A percentile compares a stretch with the other conserved stretches of the same genome.
phyloP scores from a whole-genome alignment of 2,113 vertebrate species.

The Alexandromys fortis region DNA sequence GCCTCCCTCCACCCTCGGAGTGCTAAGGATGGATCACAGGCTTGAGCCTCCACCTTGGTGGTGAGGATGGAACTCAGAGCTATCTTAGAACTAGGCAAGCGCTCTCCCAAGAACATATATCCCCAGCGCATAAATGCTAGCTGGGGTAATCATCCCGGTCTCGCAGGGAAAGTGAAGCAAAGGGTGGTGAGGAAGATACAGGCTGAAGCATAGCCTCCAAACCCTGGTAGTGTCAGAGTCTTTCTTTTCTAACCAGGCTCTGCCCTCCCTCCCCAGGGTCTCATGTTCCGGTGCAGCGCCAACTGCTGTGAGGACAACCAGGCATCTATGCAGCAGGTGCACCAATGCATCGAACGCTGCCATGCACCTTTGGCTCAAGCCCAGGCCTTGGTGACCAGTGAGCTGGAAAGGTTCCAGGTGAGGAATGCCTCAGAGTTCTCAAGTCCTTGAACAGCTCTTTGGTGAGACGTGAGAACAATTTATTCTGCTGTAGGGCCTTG shows the following conservation, averaged over 20 bases:
- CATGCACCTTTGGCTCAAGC: conserved; percentile 93
- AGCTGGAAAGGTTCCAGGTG: conserved; percentile 96
- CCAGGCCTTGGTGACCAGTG: conserved; percentile 92
- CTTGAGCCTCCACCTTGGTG: background rate
- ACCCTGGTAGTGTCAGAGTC: background rate
- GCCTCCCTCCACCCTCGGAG: background rate
- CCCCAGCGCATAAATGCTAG: background rate
- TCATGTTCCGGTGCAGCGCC: conserved; percentile 96
- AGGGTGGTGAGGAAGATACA: background rate
- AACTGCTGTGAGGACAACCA: conserved; percentile 90
- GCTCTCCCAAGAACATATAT: background rate
- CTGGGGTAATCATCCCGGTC: background rate
- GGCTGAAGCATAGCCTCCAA: background rate
- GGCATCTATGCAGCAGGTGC: conserved; percentile 93
- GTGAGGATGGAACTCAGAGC: background rate
- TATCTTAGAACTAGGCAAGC: background rate
- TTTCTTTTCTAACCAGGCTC: background rate
- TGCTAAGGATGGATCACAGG: background rate
- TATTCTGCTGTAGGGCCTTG: conserved; percentile 14
- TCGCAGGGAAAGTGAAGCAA: background rate
- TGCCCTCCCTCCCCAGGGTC: conserved; percentile 83
- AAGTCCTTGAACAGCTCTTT: background rate
- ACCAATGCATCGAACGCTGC: conserved; percentile 95
- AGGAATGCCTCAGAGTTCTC: conserved; percentile 53
- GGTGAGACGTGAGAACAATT: background rate